Conservation (phyloP, 2,113 vertebrate species). For the Callocephalon fimbriatum region DNA sequence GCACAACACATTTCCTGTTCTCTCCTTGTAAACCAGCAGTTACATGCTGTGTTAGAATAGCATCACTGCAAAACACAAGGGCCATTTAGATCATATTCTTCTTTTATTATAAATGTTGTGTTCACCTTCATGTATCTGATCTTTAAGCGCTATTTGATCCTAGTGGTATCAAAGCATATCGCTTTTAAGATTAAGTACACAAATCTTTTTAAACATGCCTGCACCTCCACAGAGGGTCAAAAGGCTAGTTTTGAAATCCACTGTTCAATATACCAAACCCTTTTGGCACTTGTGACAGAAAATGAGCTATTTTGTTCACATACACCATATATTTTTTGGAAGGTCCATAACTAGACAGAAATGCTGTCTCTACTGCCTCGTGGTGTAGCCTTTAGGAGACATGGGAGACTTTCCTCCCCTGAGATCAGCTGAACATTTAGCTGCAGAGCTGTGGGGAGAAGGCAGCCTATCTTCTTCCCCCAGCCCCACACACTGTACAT, state of each 20-base stretch:
- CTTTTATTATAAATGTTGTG: not conserved
- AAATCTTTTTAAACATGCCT: not conserved
- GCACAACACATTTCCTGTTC: slow-evolving; percentile 33
- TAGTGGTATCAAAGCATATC: not conserved
- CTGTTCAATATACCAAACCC: not conserved
- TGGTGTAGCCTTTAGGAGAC: not conserved
- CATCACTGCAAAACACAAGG: not conserved
- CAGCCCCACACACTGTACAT: not conserved
- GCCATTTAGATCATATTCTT: not conserved
- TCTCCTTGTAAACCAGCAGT: not conserved
- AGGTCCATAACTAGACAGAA: not conserved
- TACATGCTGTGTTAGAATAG: slow-evolving; percentile 8
- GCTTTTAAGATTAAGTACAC: not conserved
- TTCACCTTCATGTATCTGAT: not conserved
- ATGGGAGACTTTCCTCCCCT: not conserved
- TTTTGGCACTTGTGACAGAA: not conserved
- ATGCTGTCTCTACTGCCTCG: not conserved
- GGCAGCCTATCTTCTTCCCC: not conserved
- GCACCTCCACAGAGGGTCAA: not conserved
- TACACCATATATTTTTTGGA: not conserved
- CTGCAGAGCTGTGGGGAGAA: not conserved
- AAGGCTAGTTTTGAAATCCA: not conserved
- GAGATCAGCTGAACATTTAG: not conserved
- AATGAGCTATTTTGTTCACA: not conserved
- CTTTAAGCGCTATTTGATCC: not conserved